These are phyloP conservation scores for Ispidina lecontei DNA, from an alignment of 2,797 vertebrate species.

Conservation along the genomic window DNA sequence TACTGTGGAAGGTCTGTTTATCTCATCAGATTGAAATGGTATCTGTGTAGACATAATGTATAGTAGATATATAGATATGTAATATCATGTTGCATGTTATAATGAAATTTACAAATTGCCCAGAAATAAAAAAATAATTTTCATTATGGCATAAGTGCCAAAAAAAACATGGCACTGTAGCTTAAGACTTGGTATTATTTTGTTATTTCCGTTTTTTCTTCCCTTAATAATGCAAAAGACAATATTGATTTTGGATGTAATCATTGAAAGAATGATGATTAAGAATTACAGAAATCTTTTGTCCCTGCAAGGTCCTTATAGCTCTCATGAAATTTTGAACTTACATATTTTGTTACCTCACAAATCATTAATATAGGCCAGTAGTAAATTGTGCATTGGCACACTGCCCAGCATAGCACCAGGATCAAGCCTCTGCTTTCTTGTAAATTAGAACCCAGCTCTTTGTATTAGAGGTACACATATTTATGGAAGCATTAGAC, in stretches of 20 bases:
- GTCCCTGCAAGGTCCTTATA: conserved; percentile 61
- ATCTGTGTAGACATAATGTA: conserved; percentile 3
- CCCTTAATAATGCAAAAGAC: conserved; percentile 74
- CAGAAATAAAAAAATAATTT: conserved; percentile 60
- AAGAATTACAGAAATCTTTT: conserved; percentile 75
- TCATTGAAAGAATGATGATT: conserved; percentile 66
- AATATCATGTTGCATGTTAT: conserved; percentile 16
- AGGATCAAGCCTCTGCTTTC: conserved; percentile 71
- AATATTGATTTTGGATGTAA: conserved; percentile 80
- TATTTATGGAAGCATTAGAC: conserved; percentile 60
- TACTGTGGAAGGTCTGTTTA: conserved; percentile 24
- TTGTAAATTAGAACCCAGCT: conserved; percentile 69
- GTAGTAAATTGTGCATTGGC: conserved; percentile 74
- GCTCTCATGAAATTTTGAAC: conserved; percentile 74
- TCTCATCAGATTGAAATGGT: conserved; percentile 33
- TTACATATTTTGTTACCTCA: conserved; percentile 70
- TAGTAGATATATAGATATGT: not conserved
- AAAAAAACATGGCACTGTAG: conserved; percentile 42
- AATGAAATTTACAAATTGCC: conserved; percentile 52
- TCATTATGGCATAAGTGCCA: conserved; percentile 36
- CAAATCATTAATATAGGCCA: conserved; percentile 71
- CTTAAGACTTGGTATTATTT: conserved; percentile 60
- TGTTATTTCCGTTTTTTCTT: conserved; percentile 68
- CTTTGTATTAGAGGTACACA: conserved; percentile 58
- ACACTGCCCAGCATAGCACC: conserved; percentile 56